These are phyloP conservation scores for Oligia fasciuncula DNA, from an alignment of 2,888 invertebrate species.

Conservation along the genomic window DNA sequence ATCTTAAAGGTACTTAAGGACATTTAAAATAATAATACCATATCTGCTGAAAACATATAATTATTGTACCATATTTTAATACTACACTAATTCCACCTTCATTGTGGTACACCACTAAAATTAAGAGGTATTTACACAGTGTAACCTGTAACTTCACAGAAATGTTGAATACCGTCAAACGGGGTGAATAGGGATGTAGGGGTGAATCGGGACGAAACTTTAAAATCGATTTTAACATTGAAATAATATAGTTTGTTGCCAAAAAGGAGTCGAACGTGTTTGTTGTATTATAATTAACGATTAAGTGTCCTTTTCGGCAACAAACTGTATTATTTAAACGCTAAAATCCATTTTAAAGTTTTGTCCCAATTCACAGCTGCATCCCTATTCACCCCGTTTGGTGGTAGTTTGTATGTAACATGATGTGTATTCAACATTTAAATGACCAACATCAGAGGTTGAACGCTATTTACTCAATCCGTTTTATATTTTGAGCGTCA, in stretches of 20 bases:
- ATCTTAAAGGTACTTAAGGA: not conserved
- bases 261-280: too few relatives aligned
- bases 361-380: too few relatives aligned
- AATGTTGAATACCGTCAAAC: conserved; percentile 36
- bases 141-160: conserved; percentile 58
- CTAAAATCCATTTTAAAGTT: too few relatives aligned
- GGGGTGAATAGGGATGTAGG: too few relatives aligned
- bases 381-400: too few relatives aligned
- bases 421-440: conserved; percentile 55
- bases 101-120: conserved; percentile 61
- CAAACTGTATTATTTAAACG: too few relatives aligned
- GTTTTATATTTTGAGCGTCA: conserved; percentile 54
- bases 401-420: conserved; percentile 18
- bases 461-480: conserved; percentile 46
- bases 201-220: too few relatives aligned
- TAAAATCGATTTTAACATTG: too few relatives aligned
- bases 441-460: conserved; percentile 28
- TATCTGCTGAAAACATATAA: conserved; percentile 69
- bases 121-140: conserved; percentile 65
- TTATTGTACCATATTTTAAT: conserved; percentile 74
- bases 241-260: too few relatives aligned
- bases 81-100: conserved; percentile 65
- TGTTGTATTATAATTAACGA: too few relatives aligned
- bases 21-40: conserved; percentile 43
- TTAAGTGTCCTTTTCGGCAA: too few relatives aligned